Base-by-base conservation (phyloP, 2,113 vertebrate genomes). In the Engystomops pustulosus region DNA sequence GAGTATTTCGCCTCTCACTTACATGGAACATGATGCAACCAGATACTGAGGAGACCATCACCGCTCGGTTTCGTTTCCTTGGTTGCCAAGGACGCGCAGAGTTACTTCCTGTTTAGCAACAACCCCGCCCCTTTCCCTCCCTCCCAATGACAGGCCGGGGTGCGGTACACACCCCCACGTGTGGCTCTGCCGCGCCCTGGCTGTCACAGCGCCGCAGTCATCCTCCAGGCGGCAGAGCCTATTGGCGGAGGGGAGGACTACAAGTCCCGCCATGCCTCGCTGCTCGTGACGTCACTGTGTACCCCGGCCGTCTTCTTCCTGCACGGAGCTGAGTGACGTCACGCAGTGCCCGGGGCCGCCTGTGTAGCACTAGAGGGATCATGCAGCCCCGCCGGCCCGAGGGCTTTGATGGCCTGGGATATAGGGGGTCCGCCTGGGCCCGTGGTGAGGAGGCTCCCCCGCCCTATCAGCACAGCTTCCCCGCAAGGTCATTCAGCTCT, bases 371-470 rank as follows among this genome's bases (percentile, higher is more conserved):
- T 0, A 0, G 2, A 1, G 30, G 25, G 36, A 45, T 55, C 71
- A 98, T 98, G 97, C 94, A 95, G 88, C 96, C 95, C 87, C 93
- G 95, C 68, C 94, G 96, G 75, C 97, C 97, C 9, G 96, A 98
- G 5, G 96, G 95, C 80, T 98, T 98, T 87, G 97, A 98, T 49
- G 96, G 96, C 86, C 91, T 96, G 86, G 95, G 95, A 84, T 97
- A 95, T 88, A 92, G 95, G 14, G 94, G 93, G 3, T 65, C 71
- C 0, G 27, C 72, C 12, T 93, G 90, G 88, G 91, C 92, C 23
- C 92, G 94, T 65, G 93, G 94, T 10, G 96, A 95, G 10, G 95
- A 96, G 17, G 91, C 89, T 12, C 91, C 89, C 18, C 80, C 78
- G 17, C 34, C 53, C 0, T 84, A 76, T 23, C 81, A 84, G 58